Base-by-base conservation (phyloP, 1,140 invertebrate species). In the Chironomus striatipennis region DNA sequence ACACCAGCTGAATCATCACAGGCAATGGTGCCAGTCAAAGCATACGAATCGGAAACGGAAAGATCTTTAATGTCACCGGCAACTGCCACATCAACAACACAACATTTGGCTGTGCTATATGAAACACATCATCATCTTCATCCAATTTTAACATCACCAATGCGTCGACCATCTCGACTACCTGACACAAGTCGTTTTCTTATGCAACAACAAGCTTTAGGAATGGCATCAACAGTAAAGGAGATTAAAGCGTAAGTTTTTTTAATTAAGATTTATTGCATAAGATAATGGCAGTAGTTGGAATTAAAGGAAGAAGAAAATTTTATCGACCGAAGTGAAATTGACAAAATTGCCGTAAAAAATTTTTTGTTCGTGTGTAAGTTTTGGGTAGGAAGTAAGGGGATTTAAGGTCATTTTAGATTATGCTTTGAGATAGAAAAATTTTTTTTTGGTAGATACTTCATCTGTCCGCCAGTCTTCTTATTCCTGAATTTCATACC, bases 91-190 rank as follows among this genome's bases (percentile, higher is more conserved):
- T 34, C 24, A 77, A 20, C 74, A 34, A 78, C 76, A 10, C 79
- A 78, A 2, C 80, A 82, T 74, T 76, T 82, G 75, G 78, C 80
- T 0, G 43, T 82, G 17, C 80, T 82, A 78, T 82, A 82, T 76
- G 81, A 82, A 75, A 21, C 20, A 7, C 73, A 73, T 64, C 81
- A 80, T 72, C 79, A 80, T 75, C 80, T 82, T 75, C 74, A 82
- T 76, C 79, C 77, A 76, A 80, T 77, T 65, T 82, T 81, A 77
- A 81, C 80, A 73, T 79, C 81, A 24, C 79, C 79, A 73, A 79
- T 79, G 73, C 80, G 81, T 75, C 79, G 81, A 42, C 81, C 81
- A n/a, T 81, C 82, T 74, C 79, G 81, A 21, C 57, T 73, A 8
- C 81, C 81, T 34, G 81, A 80, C 10, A 80, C 80, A 34, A 79